Conservation (phyloP, 2,888 invertebrate genomes). For the Chironomus riparius region DNA sequence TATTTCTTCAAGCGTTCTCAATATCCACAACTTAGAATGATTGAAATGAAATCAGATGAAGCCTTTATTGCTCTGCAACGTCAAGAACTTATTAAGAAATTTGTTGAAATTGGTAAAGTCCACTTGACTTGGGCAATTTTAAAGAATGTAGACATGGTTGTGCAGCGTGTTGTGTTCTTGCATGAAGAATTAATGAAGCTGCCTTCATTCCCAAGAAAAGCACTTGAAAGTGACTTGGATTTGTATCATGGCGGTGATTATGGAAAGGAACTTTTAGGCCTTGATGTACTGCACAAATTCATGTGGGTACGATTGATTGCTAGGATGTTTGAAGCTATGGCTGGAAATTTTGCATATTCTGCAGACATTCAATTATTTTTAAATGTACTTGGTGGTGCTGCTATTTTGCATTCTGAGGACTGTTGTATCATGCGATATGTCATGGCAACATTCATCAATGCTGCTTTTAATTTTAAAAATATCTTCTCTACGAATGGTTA, state of each 20-base stretch:
- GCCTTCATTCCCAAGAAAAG: slow-evolving; percentile 96
- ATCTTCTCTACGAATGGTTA: slow-evolving; percentile 98
- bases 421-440: slow-evolving; percentile 90
- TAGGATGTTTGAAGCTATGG: slow-evolving; percentile 97
- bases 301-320: slow-evolving; percentile 97
- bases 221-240: slow-evolving; percentile 91
- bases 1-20: slow-evolving; percentile 95
- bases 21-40: slow-evolving; percentile 91
- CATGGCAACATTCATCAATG: slow-evolving; percentile 95
- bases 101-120: slow-evolving; percentile 95
- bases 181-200: slow-evolving; percentile 98
- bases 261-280: slow-evolving; percentile 80
- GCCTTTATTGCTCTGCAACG: slow-evolving; percentile 84
- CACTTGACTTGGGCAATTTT: slow-evolving; percentile 83
- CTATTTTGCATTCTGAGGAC: slow-evolving; percentile 95
- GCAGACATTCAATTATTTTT: slow-evolving; percentile 96
- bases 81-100: slow-evolving; percentile 85
- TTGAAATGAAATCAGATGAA: slow-evolving; percentile 85
- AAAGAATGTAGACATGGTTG: slow-evolving; percentile 82
- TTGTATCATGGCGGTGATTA: slow-evolving; percentile 82
- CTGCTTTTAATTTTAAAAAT: slow-evolving; percentile 95
- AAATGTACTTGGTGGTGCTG: slow-evolving; percentile 93
- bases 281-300: slow-evolving; percentile 96
- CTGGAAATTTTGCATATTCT: slow-evolving; percentile 92
- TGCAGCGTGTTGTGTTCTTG: slow-evolving; percentile 60